phyloP scores from a whole-genome alignment of 35 echinoderm and acorn worm species.

The Ptychodera flava region DNA sequence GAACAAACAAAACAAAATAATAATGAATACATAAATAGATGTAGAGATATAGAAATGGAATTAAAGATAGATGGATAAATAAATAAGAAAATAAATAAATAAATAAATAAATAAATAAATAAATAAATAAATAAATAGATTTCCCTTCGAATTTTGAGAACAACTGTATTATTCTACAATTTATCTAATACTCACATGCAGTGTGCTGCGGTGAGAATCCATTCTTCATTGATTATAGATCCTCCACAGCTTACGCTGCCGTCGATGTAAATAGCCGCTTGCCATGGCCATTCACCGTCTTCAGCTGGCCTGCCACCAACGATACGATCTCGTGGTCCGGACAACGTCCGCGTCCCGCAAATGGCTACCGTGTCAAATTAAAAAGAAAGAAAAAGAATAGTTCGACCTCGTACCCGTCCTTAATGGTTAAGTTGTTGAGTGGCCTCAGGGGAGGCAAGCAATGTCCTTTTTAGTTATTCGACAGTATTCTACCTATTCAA shows the following conservation, averaged over 20 bases:
- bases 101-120: not conserved
- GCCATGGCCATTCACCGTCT: conserved; percentile 18
- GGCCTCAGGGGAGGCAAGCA: no score
- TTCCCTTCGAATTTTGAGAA: no score
- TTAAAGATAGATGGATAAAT: not conserved
- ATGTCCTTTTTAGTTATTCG: no score
- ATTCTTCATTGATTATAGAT: conserved; percentile 21
- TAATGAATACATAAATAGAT: not conserved
- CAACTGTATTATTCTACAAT: no score
- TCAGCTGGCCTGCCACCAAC: conserved; percentile 8
- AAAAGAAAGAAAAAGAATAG: no score
- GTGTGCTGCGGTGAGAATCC: conserved; percentile 38
- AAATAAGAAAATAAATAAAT: not conserved
- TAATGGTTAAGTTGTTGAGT: no score
- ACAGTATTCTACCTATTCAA: no score
- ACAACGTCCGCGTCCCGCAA: not conserved
- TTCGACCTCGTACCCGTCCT: no score
- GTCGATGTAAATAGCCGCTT: conserved; percentile 7
- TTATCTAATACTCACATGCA: conserved; percentile 2
- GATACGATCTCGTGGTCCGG: not conserved
- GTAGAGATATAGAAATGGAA: not conserved
- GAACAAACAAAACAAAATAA: no score
- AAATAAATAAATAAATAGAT: not conserved
- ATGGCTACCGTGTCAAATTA: no score
- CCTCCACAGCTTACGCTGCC: not conserved